Evolutionary conservation across 2,888 invertebrate genomes (phyloP).

Genomic region (Eucriotettix oculatus): DNA sequence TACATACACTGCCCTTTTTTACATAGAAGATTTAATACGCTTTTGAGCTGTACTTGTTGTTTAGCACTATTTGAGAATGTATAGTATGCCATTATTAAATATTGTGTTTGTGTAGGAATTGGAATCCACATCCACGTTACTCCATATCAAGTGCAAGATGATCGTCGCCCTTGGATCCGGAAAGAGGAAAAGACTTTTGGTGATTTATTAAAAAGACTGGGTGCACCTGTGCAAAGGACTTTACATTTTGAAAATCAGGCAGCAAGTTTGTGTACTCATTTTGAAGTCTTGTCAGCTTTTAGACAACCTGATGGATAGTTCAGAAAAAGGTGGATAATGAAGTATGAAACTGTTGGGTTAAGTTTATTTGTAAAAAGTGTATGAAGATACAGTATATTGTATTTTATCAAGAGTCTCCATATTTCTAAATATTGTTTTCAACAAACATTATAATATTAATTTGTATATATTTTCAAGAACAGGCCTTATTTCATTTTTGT

Average conservation of each 20-base stretch:
- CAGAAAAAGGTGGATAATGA: too few species aligned
- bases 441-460: too few species aligned
- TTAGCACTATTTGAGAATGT: too few species aligned
- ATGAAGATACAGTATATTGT: background rate
- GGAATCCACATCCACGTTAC: slow-evolving; percentile 66
- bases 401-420: background rate
- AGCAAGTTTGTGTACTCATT: slow-evolving; percentile 54
- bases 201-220: slow-evolving; percentile 43
- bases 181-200: slow-evolving; percentile 67
- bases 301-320: slow-evolving; percentile 13
- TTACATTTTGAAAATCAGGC: slow-evolving; percentile 42
- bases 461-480: too few species aligned
- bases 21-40: too few species aligned
- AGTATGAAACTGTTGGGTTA: too few species aligned
- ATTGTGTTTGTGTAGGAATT: slow-evolving; percentile 33
- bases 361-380: too few species aligned
- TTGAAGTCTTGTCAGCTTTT: slow-evolving; percentile 53
- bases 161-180: slow-evolving; percentile 66
- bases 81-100: too few species aligned
- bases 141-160: slow-evolving; percentile 76
- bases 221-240: slow-evolving; percentile 43
- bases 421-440: slow-evolving; percentile 15
- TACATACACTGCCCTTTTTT: too few species aligned
- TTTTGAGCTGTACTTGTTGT: too few species aligned
- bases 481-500: too few species aligned